phyloP scores from a whole-genome alignment of 1,140 invertebrate genomes.

The Pomacea maculata region DNA sequence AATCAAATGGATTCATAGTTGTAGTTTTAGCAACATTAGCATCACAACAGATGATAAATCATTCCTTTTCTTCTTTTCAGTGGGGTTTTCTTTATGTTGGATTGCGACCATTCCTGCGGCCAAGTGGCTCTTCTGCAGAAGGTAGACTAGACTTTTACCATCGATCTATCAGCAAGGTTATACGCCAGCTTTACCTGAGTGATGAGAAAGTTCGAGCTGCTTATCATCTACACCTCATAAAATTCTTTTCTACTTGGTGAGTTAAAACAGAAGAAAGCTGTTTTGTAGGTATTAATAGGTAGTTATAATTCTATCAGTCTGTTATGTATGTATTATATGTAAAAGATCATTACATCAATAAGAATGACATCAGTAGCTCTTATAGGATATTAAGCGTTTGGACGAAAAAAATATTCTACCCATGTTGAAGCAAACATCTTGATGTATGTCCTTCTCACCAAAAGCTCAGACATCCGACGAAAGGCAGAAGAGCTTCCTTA shows the following conservation, averaged over 20 bases:
- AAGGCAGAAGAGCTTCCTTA: conserved; percentile 46
- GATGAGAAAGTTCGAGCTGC: conserved; percentile 7
- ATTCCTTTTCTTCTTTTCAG: conserved; percentile 12
- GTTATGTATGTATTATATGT: too few relatives aligned
- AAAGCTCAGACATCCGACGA: conserved; percentile 29
- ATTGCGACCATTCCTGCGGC: conserved; percentile 39
- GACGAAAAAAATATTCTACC: too few relatives aligned
- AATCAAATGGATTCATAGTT: too few relatives aligned
- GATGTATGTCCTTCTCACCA: not conserved
- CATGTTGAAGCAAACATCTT: too few relatives aligned
- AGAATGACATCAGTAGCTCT: too few relatives aligned
- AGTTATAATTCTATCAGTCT: too few relatives aligned
- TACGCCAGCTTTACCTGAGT: conserved; percentile 38
- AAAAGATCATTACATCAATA: too few relatives aligned
- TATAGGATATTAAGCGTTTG: too few relatives aligned
- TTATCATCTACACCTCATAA: conserved; percentile 35
- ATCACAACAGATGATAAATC: not conserved
- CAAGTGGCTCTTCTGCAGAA: conserved; percentile 38
- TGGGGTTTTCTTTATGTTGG: conserved; percentile 42
- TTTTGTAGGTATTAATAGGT: too few relatives aligned
- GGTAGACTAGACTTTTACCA: conserved; percentile 51
- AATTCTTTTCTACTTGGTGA: conserved; percentile 38
- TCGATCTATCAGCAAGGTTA: conserved; percentile 44
- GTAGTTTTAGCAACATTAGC: too few relatives aligned
- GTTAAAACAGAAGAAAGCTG: not conserved